Evolutionary conservation across 2,797 vertebrate genomes (phyloP).

Genomic region (Clarias laeviceps): DNA sequence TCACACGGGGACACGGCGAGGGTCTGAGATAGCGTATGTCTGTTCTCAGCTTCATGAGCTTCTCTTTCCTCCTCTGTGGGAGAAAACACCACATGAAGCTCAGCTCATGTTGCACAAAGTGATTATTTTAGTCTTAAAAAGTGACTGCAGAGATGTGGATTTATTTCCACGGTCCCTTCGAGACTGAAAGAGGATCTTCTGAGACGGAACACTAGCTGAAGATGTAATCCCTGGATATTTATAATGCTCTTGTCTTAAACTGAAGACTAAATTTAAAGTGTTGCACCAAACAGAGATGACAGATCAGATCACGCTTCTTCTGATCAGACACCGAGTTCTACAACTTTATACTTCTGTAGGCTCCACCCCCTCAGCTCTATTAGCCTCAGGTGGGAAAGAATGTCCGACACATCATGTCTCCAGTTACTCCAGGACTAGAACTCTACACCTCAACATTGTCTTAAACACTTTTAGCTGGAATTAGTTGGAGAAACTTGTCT

Average conservation of each 20-base stretch:
- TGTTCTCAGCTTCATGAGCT: neutral
- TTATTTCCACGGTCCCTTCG: neutral
- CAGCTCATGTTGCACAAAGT: conserved; percentile 7
- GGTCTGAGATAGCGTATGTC: neutral
- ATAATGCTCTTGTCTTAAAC: neutral
- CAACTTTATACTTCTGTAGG: neutral
- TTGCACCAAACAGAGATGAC: neutral
- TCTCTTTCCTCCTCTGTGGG: conserved; percentile 14
- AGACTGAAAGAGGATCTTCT: neutral
- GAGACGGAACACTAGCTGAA: neutral
- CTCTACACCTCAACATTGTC: neutral
- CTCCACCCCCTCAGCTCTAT: neutral
- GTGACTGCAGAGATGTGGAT: neutral
- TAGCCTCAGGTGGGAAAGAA: too few species aligned
- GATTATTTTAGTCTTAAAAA: neutral
- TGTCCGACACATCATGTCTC: neutral
- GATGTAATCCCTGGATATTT: too few species aligned
- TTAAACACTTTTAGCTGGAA: neutral
- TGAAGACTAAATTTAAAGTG: neutral
- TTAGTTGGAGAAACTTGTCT: neutral
- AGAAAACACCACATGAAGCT: conserved; percentile 7
- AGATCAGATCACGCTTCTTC: neutral
- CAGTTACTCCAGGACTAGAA: neutral
- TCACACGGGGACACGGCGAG: conserved; percentile 10
- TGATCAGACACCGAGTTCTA: neutral